These are phyloP conservation scores for Solenopsis invicta DNA, from an alignment of 1,140 invertebrate genomes.

Conservation along the genomic window DNA sequence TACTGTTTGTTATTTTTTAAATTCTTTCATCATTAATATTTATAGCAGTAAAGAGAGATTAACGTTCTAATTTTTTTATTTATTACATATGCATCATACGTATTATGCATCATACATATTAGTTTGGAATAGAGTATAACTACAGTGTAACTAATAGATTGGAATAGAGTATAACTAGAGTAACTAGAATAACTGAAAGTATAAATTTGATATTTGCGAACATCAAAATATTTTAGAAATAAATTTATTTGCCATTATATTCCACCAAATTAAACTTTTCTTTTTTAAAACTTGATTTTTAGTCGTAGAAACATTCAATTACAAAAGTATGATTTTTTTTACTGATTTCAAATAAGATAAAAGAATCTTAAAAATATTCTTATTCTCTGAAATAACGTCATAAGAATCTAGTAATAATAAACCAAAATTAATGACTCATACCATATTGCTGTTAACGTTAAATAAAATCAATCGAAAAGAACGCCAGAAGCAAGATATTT, in stretches of 20 bases:
- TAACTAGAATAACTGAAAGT: too few species aligned
- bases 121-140: too few species aligned
- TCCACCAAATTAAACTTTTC: background rate
- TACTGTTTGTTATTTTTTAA: background rate
- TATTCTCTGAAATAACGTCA: background rate
- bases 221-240: too few species aligned
- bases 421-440: background rate
- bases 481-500: background rate
- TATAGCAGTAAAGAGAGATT: background rate
- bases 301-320: background rate
- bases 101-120: too few species aligned
- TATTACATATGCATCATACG: background rate
- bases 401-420: background rate
- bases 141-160: too few species aligned
- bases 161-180: too few species aligned
- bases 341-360: background rate
- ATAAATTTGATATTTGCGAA: too few species aligned
- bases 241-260: background rate
- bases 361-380: background rate
- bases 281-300: background rate
- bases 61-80: background rate
- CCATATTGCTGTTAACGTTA: background rate
- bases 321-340: background rate
- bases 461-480: background rate
- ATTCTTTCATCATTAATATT: conserved; percentile 15